A percentile compares a stretch with the other conserved stretches of the same genome.
Evolutionary conservation across 2,797 vertebrate species (phyloP).

Genomic region (Rhinichthys osculus): DNA sequence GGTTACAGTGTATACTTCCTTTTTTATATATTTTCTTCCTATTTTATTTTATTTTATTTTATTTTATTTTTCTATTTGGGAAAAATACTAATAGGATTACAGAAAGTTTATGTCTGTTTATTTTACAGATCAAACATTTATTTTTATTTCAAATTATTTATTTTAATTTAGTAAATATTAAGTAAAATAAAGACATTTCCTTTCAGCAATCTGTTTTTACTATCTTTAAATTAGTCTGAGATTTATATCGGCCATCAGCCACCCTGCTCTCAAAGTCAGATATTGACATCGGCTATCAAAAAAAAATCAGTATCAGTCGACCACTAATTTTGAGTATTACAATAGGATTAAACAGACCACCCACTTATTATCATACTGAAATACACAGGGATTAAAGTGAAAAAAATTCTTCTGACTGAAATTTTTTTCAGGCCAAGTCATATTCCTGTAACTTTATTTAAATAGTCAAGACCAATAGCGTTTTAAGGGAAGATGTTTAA

Average conservation of each 20-base stretch:
- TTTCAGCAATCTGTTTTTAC: neutral
- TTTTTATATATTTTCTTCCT: neutral
- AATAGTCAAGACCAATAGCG: too few relatives aligned
- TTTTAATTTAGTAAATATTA: neutral
- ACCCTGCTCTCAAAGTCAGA: neutral
- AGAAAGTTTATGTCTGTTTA: neutral
- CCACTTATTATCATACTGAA: neutral
- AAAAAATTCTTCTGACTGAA: too few relatives aligned
- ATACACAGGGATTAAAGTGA: too few relatives aligned
- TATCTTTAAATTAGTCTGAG: neutral
- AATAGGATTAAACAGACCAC: neutral
- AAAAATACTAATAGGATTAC: neutral
- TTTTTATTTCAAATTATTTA: neutral
- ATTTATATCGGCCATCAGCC: neutral
- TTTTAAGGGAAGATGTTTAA: too few relatives aligned
- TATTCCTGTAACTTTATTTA: too few relatives aligned
- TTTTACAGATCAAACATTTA: neutral
- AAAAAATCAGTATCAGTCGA: neutral
- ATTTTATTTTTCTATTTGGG: neutral
- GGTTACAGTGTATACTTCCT: too few relatives aligned
- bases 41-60: too few relatives aligned
- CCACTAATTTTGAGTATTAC: neutral
- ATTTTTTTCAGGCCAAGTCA: too few relatives aligned
- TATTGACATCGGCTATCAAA: neutral
- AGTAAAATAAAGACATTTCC: neutral